Percentiles rank a stretch among this genome's conserved stretches.
phyloP scores from a whole-genome alignment of 2,113 vertebrate species.

The Megaceryle torquata region DNA sequence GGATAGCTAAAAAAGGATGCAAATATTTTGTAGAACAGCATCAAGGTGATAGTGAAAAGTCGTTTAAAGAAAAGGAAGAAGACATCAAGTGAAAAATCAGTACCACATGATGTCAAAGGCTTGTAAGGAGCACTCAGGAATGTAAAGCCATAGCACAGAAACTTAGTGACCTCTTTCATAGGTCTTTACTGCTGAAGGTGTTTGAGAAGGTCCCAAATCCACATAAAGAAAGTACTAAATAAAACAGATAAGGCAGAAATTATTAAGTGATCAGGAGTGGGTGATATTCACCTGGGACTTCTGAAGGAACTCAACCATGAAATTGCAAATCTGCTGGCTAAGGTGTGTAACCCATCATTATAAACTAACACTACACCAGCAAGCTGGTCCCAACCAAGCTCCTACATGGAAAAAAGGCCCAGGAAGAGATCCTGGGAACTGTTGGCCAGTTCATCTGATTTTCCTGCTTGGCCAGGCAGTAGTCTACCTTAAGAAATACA shows the following conservation, averaged over 20 bases:
- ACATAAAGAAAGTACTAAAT: neutral
- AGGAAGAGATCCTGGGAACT: neutral
- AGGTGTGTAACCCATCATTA: neutral
- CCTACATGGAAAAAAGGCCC: neutral
- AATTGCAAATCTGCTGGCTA: neutral
- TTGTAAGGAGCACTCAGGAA: accelerated
- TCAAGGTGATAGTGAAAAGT: neutral
- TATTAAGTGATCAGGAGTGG: neutral
- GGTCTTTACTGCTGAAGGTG: neutral
- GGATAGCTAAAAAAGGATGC: neutral
- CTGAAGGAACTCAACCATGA: neutral
- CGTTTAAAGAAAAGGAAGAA: neutral
- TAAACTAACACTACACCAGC: neutral
- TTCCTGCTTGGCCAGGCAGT: neutral
- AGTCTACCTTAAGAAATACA: neutral
- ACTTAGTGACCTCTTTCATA: neutral
- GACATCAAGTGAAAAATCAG: neutral
- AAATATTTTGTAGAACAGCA: neutral
- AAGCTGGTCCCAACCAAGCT: neutral
- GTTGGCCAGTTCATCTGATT: neutral
- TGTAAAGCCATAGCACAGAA: neutral
- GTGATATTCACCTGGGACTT: neutral
- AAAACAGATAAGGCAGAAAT: neutral
- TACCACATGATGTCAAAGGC: neutral
- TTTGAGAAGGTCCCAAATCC: neutral